Base-by-base conservation (phyloP, 2,797 vertebrate genomes). In the Masticophis lateralis region DNA sequence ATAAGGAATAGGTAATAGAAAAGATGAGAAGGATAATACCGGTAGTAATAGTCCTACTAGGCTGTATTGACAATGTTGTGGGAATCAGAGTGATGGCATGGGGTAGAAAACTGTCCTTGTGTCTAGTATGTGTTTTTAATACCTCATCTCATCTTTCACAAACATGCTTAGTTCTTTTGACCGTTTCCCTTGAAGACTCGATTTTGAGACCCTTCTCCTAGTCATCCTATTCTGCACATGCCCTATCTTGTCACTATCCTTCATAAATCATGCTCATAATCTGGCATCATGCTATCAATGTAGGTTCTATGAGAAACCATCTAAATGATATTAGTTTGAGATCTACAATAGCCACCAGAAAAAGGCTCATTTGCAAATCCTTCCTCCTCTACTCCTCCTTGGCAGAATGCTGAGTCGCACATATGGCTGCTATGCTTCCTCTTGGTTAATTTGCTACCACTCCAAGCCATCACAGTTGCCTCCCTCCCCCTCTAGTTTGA, bases 391-490 rank as follows among this genome's bases (percentile, higher is more conserved):
- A 83, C 47, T 83, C 37, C 22, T 83, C 37, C 37, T 83, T 83
- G 43, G 43, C 20, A 83, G 79, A 87, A 94, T 90, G 56, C 92
- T 92, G 92, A 88, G 0, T 0, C 53, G 66, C 16, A 86, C 96
- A 96, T 95, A 95, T 94, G 88, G 74, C 88, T 0, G 32, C 92
- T 96, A 93, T 66, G 28, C 18, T 89, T 66, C 57, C 93, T 86
- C 74, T 57, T 8, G 32, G 56, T 63, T 43, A 61, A 94, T 83
- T 93, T 91, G 11, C 0, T 57, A 91, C 94, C 94, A 91, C 94
- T 96, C 95, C 94, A 94, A 94, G 88, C n/a, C 90, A 94, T 97
- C 94, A 94, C 79, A 83, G 79, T 88, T 25, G 32, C 18, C 55
- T 27, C 43, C 66, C 91, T 53, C 86, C 96, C 94, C 94, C 91